Evolutionary conservation across 1,140 invertebrate genomes (phyloP), one percentile per base, ranked within the genome.

Genomic region (Zaprionus taronus): DNA sequence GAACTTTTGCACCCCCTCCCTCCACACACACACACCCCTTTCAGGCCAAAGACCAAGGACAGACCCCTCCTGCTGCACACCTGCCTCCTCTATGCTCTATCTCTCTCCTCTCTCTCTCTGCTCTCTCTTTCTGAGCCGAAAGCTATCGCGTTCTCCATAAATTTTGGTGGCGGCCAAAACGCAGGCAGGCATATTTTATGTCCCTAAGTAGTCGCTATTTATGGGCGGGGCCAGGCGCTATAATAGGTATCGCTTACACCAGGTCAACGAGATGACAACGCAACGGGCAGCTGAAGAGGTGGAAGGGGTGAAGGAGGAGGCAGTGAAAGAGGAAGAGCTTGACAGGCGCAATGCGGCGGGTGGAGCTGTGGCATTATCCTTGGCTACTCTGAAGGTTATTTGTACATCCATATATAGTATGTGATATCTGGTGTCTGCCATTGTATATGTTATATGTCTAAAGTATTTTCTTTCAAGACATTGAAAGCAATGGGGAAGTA

Each of bases 161-260:
- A 87, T 87, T 89, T 71, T 5, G 47, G 60, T 72, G 56, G 60
- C 58, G 31, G 49, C 63, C 47, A 68, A 66, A 62, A 68, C 68
- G 51, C 56, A 65, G 58, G 60, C 77, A 65, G 72, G 53, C 81
- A 66, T 69, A 80, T 74, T 87, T 87, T 83, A 87, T 83, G 83
- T 77, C 77, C 76, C 53, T 83, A 87, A 86, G 72, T 87, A 86
- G 83, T 83, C 72, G 77, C 62, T 83, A 83, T 83, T 83, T 83
- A 84, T 84, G 81, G 81, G 53, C 58, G 57, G 57, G 72, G 77
- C 77, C 49, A 57, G 58, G 12, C 28, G 36, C 49, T 69, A 62
- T 74, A 69, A 62, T 62, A 68, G 65, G 7, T 17, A 38, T 34
- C 72, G 36, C 47, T 55, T 38, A 22, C 65, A 68, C 34, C 61